Evolutionary conservation across 2,888 invertebrate species (phyloP).

Genomic region (Bombylius major): DNA sequence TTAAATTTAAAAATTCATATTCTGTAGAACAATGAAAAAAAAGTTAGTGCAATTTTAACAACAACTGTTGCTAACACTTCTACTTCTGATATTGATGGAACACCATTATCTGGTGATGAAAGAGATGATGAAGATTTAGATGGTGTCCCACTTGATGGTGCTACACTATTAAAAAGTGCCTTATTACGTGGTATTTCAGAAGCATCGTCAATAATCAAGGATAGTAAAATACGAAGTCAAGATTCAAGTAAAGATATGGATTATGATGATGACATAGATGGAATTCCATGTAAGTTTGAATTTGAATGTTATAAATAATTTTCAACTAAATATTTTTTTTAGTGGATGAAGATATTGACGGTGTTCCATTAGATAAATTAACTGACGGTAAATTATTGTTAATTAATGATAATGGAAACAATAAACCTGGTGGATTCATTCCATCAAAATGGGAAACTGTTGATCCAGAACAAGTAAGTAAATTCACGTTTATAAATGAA

Average conservation of each 20-base stretch:
- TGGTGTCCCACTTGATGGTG: slow-evolving; percentile 68
- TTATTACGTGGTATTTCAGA: slow-evolving; percentile 38
- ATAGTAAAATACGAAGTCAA: slow-evolving; percentile 19
- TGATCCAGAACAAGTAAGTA: slow-evolving; percentile 60
- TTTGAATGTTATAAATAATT: neutral
- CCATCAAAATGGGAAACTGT: slow-evolving; percentile 96
- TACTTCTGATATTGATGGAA: slow-evolving; percentile 37
- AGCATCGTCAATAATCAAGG: slow-evolving; percentile 27
- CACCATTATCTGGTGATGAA: slow-evolving; percentile 40
- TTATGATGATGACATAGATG: slow-evolving; percentile 55
- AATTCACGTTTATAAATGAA: neutral
- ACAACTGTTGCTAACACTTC: too few species aligned
- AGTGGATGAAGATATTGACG: slow-evolving; percentile 68
- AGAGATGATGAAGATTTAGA: slow-evolving; percentile 55
- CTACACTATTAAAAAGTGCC: slow-evolving; percentile 62
- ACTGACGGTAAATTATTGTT: slow-evolving; percentile 16
- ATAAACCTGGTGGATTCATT: slow-evolving; percentile 55
- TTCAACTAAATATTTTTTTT: too few species aligned
- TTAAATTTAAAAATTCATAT: neutral
- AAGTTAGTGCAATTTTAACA: neutral
- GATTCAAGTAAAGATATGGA: slow-evolving; percentile 17
- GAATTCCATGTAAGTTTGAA: slow-evolving; percentile 43
- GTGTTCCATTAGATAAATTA: slow-evolving; percentile 49
- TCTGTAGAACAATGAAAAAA: slow-evolving; percentile 21
- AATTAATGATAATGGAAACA: slow-evolving; percentile 26